Evolutionary conservation across 2,888 invertebrate species (phyloP), one percentile per base, ranked within the genome.

Genomic region (Xestia c-nigrum): DNA sequence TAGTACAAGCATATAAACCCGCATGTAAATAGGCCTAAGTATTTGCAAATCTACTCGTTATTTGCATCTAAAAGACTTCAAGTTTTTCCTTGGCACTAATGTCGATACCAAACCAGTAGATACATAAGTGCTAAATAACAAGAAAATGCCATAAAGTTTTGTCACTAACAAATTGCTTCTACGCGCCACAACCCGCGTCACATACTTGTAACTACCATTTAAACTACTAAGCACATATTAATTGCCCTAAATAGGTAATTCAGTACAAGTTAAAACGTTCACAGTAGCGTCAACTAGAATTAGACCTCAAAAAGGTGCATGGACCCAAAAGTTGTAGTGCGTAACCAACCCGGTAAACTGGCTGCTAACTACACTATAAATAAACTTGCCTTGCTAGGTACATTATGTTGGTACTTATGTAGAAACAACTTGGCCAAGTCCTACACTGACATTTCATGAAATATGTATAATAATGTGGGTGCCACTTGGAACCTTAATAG

Each of bases 311-410:
- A 91, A 89, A 87, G 89, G 85, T 87, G 80, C 74, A 83, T 79
- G 81, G 80, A 84, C 90, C 90, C 90, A 80, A 90, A 90, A 90
- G 89, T 90, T 90, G 85, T 84, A 87, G 86, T 85, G 79, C 85
- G 89, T 86, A 89, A 88, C 86, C 84, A 82, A 87, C 83, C 84
- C 83, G 83, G 86, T 86, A 89, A 88, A 91, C 86, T 87, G 88
- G 75, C 85, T 89, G 88, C 86, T 86, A 89, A 89, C 87, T 86
- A 81, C 72, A 81, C 85, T 85, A 87, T 89, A 90, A 89, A 90
- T 87, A 88, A 86, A 88, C 84, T 87, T 75, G 81, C 65, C 63
- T 67, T 46, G 38, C 50, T 78, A 85, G 40, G 61, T 81, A 86
- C 72, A 76, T 83, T 83, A 78, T 50, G n/a, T 57, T 52, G 3